Evolutionary conservation across 2,113 vertebrate species (phyloP), one percentile per base, ranked within the genome.

Genomic region (Anguilla japonica): DNA sequence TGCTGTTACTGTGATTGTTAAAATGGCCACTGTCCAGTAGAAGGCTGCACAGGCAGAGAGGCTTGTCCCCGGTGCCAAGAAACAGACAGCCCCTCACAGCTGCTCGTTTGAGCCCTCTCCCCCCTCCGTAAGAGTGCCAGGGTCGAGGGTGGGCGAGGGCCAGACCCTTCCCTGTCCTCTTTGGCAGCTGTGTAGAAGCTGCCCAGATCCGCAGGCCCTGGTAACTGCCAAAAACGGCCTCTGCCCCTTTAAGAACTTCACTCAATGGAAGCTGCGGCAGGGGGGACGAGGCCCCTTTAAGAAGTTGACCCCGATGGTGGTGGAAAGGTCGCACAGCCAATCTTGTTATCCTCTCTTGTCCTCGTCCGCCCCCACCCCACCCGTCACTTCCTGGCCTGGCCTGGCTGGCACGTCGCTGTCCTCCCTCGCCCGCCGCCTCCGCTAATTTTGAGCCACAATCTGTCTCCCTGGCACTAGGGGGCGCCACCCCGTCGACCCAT

Each of bases 371-470:
- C 60, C 53, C 56, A n/a, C 11, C 63, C 40, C 56, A 96, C 95
- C 96, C 95, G 95, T 53, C 50, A 93, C 92, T 96, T 95, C 50
- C 93, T 96, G 95, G 95, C 93, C 93, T 67, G 60, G 91, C 93
- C 89, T 90, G 93, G 96, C 50, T 53, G 50, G 96, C 94, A 95
- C 94, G 95, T 93, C 89, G 92, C 94, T 94, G 93, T 95, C 95
- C 93, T 92, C 90, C 89, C 94, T 92, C 93, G 90, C 93, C 93
- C 95, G 18, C 94, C 95, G 95, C 95, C 94, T 94, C 95, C 93
- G 93, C 95, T 94, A 94, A 95, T 96, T 95, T 93, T 94, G 91
- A 93, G 93, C 95, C 92, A 94, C 96, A 97, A 97, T 96, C 96
- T 97, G 96, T 97, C 95, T 95, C 95, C 95, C 88, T 90, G 93